Conservation (phyloP, 2,888 invertebrate species). For the Eupithecia insigniata region DNA sequence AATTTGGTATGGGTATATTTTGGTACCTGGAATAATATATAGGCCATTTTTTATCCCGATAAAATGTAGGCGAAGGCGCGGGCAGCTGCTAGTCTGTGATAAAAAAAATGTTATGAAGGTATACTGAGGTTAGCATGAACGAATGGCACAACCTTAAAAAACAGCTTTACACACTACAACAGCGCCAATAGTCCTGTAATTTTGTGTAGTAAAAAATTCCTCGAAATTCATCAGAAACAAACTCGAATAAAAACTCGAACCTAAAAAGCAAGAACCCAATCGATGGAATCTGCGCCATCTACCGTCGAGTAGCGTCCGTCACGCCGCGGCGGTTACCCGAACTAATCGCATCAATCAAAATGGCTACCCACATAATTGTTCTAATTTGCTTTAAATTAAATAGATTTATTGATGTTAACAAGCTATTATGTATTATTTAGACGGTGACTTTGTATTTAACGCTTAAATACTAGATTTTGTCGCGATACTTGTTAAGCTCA, state of each 20-base stretch:
- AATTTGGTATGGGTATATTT: too few species aligned
- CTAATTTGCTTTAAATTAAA: constrained; percentile 74
- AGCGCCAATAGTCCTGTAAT: neutral
- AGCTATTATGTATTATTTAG: constrained; percentile 49
- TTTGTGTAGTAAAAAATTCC: neutral
- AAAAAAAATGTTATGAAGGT: too few species aligned
- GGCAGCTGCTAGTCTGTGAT: too few species aligned
- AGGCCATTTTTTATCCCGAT: too few species aligned
- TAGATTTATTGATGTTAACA: constrained; percentile 75
- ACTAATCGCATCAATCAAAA: constrained; percentile 63
- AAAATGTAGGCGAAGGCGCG: too few species aligned
- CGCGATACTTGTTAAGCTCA: constrained; percentile 30
- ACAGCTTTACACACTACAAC: too few species aligned
- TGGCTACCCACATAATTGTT: constrained; percentile 64
- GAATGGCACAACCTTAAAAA: too few species aligned
- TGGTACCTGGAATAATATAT: too few species aligned
- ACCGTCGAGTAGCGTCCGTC: constrained; percentile 67
- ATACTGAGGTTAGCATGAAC: too few species aligned
- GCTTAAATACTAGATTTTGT: constrained; percentile 44
- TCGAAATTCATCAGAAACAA: neutral
- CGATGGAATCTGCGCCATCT: constrained; percentile 68
- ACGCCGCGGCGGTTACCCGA: constrained; percentile 55
- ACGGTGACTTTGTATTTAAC: constrained; percentile 45
- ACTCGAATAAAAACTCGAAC: constrained; percentile 32
- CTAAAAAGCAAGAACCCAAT: constrained; percentile 40